phyloP scores from a whole-genome alignment of 2,113 vertebrate species.

The Melanostigma gelatinosum region DNA sequence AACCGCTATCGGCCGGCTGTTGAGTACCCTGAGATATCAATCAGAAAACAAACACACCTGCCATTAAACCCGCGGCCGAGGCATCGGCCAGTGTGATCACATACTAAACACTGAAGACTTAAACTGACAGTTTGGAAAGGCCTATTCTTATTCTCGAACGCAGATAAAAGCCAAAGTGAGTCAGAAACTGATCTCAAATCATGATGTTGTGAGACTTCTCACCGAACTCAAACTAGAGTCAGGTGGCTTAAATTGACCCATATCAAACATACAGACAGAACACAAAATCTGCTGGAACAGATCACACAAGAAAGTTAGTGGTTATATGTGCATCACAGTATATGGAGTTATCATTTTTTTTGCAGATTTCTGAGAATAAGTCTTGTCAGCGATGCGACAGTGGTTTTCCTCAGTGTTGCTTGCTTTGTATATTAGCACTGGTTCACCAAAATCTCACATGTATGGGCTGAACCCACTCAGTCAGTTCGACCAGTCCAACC shows the following conservation, averaged over 20 bases:
- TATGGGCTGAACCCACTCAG: neutral
- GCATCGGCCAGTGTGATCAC: slow-evolving; percentile 1
- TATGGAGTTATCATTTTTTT: neutral
- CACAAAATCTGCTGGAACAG: neutral
- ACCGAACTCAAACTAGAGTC: neutral
- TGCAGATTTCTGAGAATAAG: neutral
- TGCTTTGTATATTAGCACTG: neutral
- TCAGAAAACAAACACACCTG: slow-evolving; percentile 36
- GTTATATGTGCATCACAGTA: neutral
- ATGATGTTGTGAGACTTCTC: neutral
- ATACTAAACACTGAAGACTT: neutral
- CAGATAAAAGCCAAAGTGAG: slow-evolving; percentile 4
- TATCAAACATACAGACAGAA: neutral
- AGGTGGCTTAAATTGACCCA: neutral
- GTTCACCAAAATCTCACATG: neutral
- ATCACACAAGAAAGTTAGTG: neutral
- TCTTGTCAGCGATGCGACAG: neutral
- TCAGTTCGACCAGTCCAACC: neutral
- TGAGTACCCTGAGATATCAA: slow-evolving; percentile 17
- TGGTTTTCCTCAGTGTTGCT: slow-evolving; percentile 1
- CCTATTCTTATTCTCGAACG: neutral
- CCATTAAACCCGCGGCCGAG: neutral
- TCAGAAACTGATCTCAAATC: neutral
- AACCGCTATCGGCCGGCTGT: neutral
- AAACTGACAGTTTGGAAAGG: neutral